Base-by-base conservation (phyloP, 1,140 invertebrate genomes). In the Camponotus vicinus region DNA sequence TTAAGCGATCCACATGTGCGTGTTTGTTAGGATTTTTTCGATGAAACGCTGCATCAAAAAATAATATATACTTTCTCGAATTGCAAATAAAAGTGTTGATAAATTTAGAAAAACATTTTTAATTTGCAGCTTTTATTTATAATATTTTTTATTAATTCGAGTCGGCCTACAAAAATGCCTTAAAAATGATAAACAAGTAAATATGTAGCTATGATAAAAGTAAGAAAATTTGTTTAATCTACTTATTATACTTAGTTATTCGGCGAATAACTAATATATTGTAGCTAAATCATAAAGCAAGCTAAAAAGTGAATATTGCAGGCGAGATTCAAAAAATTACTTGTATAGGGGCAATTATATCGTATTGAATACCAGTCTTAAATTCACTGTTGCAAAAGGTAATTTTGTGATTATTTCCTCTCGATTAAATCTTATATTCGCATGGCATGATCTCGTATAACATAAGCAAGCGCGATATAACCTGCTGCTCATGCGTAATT, bases 361-460 rank as follows among this genome's bases (percentile, higher is more conserved):
- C 67, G 27, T 80, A 69, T 80, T 69, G 77, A 70, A 55, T 55
- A n/a, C 55, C 69, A 40, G 18, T 75, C 79, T 70, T 83, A 83
- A 83, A 75, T 83, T 83, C 69, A 83, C 55, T 40, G 52, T 75
- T 61, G 79, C 79, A 57, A 27, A 83, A 73, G 55, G 69, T 83
- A 73, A 83, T 52, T 73, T 61, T 55, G 67, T 37, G 79, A 83
- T 83, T 83, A 83, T 83, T 83, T 73, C 79, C 69, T 73, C 69
- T 73, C 55, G 79, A 83, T 83, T 67, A 83, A 73, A 73, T 75
- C 79, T 83, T n/a, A 57, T 42, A 83, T 83, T 75, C 79, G 55
- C 79, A 61, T 73, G 69, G 40, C 63, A 73, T 37, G 79, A 75
- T 83, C 79, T 61, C 69, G 69, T 40, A 3, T 61, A 61, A 42